A percentile compares a stretch with the other conserved stretches of the same genome.
Evolutionary conservation across 2,888 invertebrate genomes (phyloP).

Genomic region (Liodrosophila aerea): DNA sequence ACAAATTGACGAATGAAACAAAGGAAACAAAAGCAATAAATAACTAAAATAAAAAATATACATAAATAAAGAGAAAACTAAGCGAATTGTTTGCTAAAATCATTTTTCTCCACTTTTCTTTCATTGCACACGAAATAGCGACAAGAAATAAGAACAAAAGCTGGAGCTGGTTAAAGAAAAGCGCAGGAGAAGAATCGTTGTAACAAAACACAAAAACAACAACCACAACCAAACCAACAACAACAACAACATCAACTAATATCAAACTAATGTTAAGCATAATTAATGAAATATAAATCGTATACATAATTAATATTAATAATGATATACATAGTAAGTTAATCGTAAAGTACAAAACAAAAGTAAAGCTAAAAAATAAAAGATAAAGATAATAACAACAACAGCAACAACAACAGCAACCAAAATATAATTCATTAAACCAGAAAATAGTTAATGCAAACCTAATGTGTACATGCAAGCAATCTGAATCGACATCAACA

Average conservation of each 20-base stretch:
- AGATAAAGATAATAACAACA: conserved; percentile 31
- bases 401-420: conserved; percentile 27
- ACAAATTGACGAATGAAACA: conserved; percentile 31
- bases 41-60: conserved; percentile 4
- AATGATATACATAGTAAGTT: conserved; percentile 70
- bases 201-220: conserved; percentile 51
- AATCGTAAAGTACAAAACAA: conserved; percentile 69
- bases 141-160: conserved; percentile 61
- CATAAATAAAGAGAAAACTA: background rate
- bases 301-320: conserved; percentile 60
- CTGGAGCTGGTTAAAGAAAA: conserved; percentile 62
- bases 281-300: conserved; percentile 52
- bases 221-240: conserved; percentile 50
- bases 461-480: conserved; percentile 54
- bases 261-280: conserved; percentile 69
- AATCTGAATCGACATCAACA: conserved; percentile 48
- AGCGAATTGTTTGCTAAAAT: conserved; percentile 40
- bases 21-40: conserved; percentile 22
- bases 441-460: conserved; percentile 59
- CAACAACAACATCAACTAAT: conserved; percentile 71
- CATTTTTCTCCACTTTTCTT: conserved; percentile 43
- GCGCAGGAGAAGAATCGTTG: conserved; percentile 48
- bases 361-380: conserved; percentile 44
- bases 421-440: conserved; percentile 50
- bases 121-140: conserved; percentile 45